phyloP scores from a whole-genome alignment of 2,888 invertebrate species.

The Cephus pygmeus region DNA sequence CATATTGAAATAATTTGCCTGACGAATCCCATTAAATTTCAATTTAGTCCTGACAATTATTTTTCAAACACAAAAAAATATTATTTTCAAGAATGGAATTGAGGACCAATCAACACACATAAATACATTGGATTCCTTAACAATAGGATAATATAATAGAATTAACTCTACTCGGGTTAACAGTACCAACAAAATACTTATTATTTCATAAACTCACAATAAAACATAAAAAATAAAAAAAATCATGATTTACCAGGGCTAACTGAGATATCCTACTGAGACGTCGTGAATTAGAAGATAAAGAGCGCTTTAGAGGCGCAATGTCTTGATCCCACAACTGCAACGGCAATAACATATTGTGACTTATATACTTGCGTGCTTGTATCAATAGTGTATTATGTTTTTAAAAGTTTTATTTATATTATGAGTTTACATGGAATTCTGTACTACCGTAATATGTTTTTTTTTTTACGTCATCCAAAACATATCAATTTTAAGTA shows the following conservation, averaged over 20 bases:
- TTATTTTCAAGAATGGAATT: background rate
- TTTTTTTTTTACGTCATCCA: background rate
- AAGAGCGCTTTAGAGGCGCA: constrained; percentile 84
- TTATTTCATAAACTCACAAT: background rate
- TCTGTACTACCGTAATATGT: background rate
- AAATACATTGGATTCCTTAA: background rate
- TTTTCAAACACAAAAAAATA: background rate
- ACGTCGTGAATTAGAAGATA: constrained; percentile 80
- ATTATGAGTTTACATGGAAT: background rate
- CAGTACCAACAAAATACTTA: background rate
- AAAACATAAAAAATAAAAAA: constrained; percentile 30
- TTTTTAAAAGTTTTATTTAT: background rate
- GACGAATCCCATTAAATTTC: background rate
- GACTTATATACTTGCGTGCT: background rate
- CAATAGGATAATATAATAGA: background rate
- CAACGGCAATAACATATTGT: constrained; percentile 45
- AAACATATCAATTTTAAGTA: background rate
- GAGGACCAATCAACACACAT: background rate
- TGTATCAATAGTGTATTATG: background rate
- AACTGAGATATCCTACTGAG: constrained; percentile 86
- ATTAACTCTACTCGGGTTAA: background rate
- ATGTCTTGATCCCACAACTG: constrained; percentile 92
- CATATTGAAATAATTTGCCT: background rate
- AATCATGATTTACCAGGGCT: constrained; percentile 77
- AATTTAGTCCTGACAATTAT: background rate